Percentiles rank a stretch among this genome's conserved stretches.
Conservation (phyloP, 1,140 invertebrate species). For the Trissolcus basalis region DNA sequence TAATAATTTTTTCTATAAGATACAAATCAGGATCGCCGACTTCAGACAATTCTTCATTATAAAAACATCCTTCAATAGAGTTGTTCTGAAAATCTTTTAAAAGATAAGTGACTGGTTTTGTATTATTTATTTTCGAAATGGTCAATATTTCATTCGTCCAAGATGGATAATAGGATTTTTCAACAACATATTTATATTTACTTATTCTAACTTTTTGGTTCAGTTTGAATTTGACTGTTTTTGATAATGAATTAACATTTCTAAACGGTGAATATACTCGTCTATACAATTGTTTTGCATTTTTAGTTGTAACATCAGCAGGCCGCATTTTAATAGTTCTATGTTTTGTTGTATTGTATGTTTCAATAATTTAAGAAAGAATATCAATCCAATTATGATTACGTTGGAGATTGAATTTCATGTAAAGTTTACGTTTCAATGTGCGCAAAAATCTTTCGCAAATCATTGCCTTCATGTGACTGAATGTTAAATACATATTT, state of each 20-base stretch:
- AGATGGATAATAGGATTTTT: not conserved
- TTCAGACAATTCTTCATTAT: not conserved
- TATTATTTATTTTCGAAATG: not conserved
- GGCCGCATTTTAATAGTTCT: constrained; percentile 9
- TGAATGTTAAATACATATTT: constrained; percentile 73
- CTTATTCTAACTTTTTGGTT: not conserved
- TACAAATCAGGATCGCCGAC: not conserved
- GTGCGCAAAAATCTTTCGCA: constrained; percentile 36
- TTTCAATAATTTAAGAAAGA: not conserved
- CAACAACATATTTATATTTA: not conserved
- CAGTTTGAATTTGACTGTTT: not conserved
- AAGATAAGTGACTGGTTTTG: not conserved
- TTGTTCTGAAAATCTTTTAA: not conserved
- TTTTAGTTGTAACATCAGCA: not conserved
- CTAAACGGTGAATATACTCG: not conserved
- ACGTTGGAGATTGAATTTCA: not conserved
- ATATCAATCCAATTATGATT: not conserved
- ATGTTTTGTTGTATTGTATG: constrained; percentile 8
- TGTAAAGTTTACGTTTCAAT: not conserved
- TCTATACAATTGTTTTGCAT: not conserved
- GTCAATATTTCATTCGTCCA: not conserved
- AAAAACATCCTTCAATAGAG: not conserved
- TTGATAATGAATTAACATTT: not conserved
- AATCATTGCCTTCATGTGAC: constrained; percentile 69
- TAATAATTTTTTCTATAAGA: not conserved